phyloP scores from a whole-genome alignment of 1,140 invertebrate genomes.

The Microplitis demolitor region DNA sequence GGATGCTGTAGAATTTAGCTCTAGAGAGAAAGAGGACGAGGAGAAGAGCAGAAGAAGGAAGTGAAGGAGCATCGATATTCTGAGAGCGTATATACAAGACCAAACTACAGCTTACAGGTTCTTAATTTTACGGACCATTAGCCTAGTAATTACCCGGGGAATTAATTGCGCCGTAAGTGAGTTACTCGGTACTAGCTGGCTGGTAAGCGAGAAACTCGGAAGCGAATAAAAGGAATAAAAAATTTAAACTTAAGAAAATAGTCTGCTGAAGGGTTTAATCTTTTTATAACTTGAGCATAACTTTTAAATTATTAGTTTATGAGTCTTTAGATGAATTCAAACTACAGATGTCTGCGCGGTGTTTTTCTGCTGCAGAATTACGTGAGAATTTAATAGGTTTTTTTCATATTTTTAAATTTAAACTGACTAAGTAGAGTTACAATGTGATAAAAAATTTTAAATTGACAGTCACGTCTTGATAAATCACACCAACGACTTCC shows the following conservation, averaged over 20 bases:
- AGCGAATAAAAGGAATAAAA: constrained; percentile 13
- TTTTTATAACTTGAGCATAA: neutral
- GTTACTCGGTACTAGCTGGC: constrained; percentile 36
- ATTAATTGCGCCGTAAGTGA: constrained; percentile 54
- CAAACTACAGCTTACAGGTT: constrained; percentile 39
- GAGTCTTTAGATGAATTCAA: too few species aligned
- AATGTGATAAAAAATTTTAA: neutral
- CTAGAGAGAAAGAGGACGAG: constrained; percentile 6
- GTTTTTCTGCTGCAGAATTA: too few species aligned
- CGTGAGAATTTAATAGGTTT: too few species aligned
- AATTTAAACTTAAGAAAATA: neutral
- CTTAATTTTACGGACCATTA: constrained; percentile 55
- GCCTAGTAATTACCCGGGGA: constrained; percentile 49
- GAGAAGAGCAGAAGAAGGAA: constrained; percentile 3
- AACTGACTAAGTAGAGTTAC: neutral
- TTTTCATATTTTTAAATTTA: too few species aligned
- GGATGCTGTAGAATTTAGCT: too few species aligned
- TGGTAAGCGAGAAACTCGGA: constrained; percentile 18
- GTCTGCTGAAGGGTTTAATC: neutral
- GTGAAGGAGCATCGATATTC: constrained; percentile 28
- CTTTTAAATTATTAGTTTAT: too few species aligned
- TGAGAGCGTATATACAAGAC: constrained; percentile 28
- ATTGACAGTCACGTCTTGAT: neutral
- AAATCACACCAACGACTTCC: constrained; percentile 34
- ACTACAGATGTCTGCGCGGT: too few species aligned